Evolutionary conservation across 2,113 vertebrate species (phyloP).

Genomic region (Dromaius novaehollandiae): DNA sequence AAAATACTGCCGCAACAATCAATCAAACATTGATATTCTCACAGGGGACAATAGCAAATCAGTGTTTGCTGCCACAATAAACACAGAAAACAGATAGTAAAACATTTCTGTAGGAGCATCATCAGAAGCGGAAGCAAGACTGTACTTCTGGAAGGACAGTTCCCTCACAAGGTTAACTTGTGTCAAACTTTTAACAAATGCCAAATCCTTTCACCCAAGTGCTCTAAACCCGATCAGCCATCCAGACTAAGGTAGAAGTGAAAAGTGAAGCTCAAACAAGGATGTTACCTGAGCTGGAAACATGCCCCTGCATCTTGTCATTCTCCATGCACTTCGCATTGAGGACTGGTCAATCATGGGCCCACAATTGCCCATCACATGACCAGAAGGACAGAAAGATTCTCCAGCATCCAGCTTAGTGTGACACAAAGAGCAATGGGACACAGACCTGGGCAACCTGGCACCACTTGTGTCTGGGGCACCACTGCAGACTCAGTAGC

Average conservation of each 20-base stretch:
- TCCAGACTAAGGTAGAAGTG: not conserved
- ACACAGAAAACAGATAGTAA: not conserved
- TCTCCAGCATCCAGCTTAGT: not conserved
- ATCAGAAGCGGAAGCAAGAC: not conserved
- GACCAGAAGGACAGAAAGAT: not conserved
- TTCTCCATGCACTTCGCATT: not conserved
- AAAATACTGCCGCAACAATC: constrained; percentile 27
- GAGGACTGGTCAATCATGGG: not conserved
- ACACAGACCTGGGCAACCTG: not conserved
- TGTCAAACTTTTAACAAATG: not conserved
- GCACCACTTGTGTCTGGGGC: not conserved
- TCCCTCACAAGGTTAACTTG: not conserved
- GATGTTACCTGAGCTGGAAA: not conserved
- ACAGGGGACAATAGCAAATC: constrained; percentile 26
- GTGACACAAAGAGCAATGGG: not conserved
- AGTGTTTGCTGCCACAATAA: constrained; percentile 7
- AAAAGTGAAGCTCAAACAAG: not conserved
- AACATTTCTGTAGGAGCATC: not conserved
- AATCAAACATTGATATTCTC: constrained; percentile 27
- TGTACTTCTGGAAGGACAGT: not conserved
- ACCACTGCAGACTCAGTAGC: not conserved
- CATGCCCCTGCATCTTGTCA: not conserved
- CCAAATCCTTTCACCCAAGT: not conserved
- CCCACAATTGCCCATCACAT: rapidly evolving
- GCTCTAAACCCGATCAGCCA: rapidly evolving